Base-by-base conservation (phyloP, 2,113 vertebrate genomes). In the Chascanopsetta lugubris region DNA sequence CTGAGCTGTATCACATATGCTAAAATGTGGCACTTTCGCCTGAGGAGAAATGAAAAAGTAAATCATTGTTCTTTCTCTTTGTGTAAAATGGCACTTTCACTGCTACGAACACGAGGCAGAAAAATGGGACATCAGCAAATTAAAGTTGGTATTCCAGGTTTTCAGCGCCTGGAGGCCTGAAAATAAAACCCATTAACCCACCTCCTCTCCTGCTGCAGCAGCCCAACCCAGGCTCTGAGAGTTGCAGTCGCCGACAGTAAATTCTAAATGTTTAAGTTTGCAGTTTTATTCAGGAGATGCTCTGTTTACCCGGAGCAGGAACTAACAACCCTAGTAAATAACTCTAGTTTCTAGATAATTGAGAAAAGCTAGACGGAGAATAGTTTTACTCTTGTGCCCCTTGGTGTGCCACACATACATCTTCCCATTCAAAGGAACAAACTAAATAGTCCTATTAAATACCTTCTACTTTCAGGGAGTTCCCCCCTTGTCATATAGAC, bases 161-260 rank as follows among this genome's bases (percentile, higher is more conserved):
- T n/a, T 69, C 12, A 47, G 24, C 54, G 67, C 73, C 76, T 61
- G 6, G 0, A 45, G 70, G 73, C 26, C 21, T 72, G 50, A 42
- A 73, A 71, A 11, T 22, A 22, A 67, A 76, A 50, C 27, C 53
- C 36, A 78, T 73, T 54, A 54, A 75, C 29, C 24, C 57, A 26
- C 27, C 26, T 32, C 27, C 26, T 38, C 27, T 29, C 27, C 13
- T 65, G 30, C 25, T 47, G 17, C 20, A 2, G 45, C 26, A 63
- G 65, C 27, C 17, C 8, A 51, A 72, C 56, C 10, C 13, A 77
- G 48, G 18, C 61, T 45, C 17, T 8, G 49, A 21, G 50, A 54
- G 50, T 3, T 58, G 18, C 13, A 77, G 62, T 49, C 62, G 60
- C 51, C 75, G 56, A 78, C 36, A 56, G 15, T 55, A 42, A 70